A percentile compares a stretch with the other conserved stretches of the same genome.
Conservation (phyloP, 2,888 invertebrate species). For the Ornithoptera alexandrae region DNA sequence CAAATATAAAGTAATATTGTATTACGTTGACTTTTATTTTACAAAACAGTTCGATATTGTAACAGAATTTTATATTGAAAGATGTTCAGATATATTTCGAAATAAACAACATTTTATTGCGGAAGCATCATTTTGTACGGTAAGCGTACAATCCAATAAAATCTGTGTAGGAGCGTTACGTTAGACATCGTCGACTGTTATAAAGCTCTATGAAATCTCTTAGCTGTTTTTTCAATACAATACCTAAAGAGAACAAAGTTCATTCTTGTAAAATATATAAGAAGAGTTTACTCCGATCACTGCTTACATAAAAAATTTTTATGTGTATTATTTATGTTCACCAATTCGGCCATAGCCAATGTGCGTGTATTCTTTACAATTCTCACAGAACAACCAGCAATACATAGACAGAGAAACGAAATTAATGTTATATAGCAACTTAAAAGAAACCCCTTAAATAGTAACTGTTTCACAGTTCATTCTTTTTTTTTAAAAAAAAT, state of each 20-base stretch:
- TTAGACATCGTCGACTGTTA: slow-evolving; percentile 20
- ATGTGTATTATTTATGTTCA: not conserved
- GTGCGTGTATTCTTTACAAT: not conserved
- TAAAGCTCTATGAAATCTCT: slow-evolving; percentile 22
- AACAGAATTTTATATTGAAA: not conserved
- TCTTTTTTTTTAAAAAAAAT: no score
- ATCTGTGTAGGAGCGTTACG: slow-evolving; percentile 5
- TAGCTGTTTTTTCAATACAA: slow-evolving; percentile 13
- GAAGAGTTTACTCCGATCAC: not conserved
- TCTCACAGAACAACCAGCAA: not conserved
- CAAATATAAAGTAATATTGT: not conserved
- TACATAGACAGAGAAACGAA: not conserved
- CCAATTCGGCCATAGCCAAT: not conserved
- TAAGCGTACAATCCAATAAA: slow-evolving; percentile 21
- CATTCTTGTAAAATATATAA: not conserved
- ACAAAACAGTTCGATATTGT: not conserved
- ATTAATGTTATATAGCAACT: no score
- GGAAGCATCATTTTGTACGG: slow-evolving; percentile 6
- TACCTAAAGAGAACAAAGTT: not conserved
- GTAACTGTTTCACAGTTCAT: no score
- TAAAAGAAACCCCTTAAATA: no score
- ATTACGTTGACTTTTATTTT: not conserved
- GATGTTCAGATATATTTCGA: not conserved
- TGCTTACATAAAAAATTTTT: not conserved
- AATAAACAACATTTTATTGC: slow-evolving; percentile 4